These are phyloP conservation scores for Dicroscelio sp. DNA, from an alignment of 2,888 invertebrate species.

Conservation along the genomic window DNA sequence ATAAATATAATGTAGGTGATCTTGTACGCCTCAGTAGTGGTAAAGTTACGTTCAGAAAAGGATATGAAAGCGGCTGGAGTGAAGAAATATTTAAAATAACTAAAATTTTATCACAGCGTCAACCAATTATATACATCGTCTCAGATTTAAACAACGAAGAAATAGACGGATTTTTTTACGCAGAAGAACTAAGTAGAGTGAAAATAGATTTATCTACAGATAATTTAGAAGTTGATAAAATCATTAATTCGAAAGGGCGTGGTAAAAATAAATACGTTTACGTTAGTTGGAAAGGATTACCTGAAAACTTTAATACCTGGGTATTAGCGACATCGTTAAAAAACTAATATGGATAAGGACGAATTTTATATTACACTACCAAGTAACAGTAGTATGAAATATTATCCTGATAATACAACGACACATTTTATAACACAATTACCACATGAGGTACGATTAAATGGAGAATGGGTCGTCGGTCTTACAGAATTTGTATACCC, in stretches of 20 bases:
- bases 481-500: slow-evolving; percentile 29
- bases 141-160: slow-evolving; percentile 16
- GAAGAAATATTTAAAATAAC: slow-evolving; percentile 21
- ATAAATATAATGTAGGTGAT: slow-evolving; percentile 40
- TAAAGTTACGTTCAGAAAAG: slow-evolving; percentile 27
- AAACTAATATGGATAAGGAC: slow-evolving; percentile 7
- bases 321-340: not conserved
- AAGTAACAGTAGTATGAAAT: slow-evolving; percentile 36
- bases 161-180: slow-evolving; percentile 34
- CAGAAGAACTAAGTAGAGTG: no score
- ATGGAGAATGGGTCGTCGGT: slow-evolving; percentile 22
- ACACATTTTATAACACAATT: no score
- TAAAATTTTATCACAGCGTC: not conserved
- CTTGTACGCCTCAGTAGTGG: not conserved
- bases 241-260: not conserved
- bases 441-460: slow-evolving; percentile 13
- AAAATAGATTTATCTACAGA: no score
- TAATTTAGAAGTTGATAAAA: slow-evolving; percentile 20
- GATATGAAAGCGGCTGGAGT: slow-evolving; percentile 21
- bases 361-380: slow-evolving; percentile 44
- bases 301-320: not conserved
- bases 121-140: slow-evolving; percentile 5
- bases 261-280: slow-evolving; percentile 10
- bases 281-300: slow-evolving; percentile 3
- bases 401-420: slow-evolving; percentile 38